Base-by-base conservation (phyloP, 1,140 invertebrate genomes). In the Holcopasites calliopsidis region DNA sequence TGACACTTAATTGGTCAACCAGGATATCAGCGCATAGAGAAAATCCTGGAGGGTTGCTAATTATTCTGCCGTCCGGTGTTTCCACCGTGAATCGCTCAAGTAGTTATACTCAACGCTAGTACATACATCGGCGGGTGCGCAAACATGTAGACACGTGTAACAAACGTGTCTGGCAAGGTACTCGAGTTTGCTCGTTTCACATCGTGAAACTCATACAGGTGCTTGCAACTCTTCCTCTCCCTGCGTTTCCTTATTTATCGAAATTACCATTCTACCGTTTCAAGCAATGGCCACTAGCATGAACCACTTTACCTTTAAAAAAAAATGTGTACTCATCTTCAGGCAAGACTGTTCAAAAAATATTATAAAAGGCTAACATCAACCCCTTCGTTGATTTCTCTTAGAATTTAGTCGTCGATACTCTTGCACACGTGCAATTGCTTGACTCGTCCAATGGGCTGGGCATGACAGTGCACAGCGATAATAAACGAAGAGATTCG, bases 21-120 rank as follows among this genome's bases (percentile, higher is more conserved):
- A 26, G 6, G 23, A 44, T 44, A 44, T 2, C 38, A 33, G 60
- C 16, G 31, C 10, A 16, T 18, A 38, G 18, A 28, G 70, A 72
- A 72, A 72, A 49, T 72, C 69, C 47, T 50, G 50, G 54, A 50
- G 42, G 33, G 52, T 35, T 40, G 21, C 58, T 73, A 77, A 77
- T 77, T 65, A 57, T 65, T 64, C 57, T 44, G 11, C 57, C 57
- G 31, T 61, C 57, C 44, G 47, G 40, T 31, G 55, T 35, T 70
- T 70, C 66, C 49, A 62, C 31, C 38, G 44, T 54, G 55, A 61
- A 44, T 35, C 40, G 16, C 38, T 21, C 44, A 5, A 61, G 44
- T 76, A 47, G 44, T 70, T 76, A 16, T 13, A 28, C 60, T 42
- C 47, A n/a, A 55, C 13, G 47, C 28, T n/a, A 10, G 38, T 31